Conservation (phyloP, 2,888 invertebrate genomes). For the Ophion slaviceki region DNA sequence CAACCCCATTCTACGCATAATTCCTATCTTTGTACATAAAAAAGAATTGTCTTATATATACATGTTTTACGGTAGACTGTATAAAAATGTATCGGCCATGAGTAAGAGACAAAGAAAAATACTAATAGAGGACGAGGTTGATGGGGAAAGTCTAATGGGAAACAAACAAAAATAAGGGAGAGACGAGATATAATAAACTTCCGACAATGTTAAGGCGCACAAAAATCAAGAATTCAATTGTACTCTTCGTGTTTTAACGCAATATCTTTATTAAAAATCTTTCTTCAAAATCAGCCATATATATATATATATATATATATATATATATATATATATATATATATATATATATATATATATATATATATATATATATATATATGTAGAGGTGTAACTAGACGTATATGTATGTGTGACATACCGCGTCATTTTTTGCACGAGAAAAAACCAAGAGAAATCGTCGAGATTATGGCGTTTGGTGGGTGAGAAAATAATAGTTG, state of each 20-base stretch:
- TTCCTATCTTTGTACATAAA: constrained; percentile 64
- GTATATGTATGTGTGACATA: constrained; percentile 54
- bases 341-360: no score
- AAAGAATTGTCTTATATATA: constrained; percentile 48
- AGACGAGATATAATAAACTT: constrained; percentile 64
- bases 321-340: constrained; percentile 1
- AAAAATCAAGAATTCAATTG: constrained; percentile 76
- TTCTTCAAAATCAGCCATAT: constrained; percentile 61
- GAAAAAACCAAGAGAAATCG: constrained; percentile 5
- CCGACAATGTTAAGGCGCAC: constrained; percentile 78
- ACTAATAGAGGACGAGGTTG: not conserved
- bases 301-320: constrained; percentile 39
- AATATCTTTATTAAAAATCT: constrained; percentile 73
- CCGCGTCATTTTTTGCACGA: constrained; percentile 49
- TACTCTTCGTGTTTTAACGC: constrained; percentile 77
- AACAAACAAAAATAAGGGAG: constrained; percentile 44
- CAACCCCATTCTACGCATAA: constrained; percentile 48
- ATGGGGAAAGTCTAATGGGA: constrained; percentile 44
- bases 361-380: not conserved
- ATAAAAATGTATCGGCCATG: constrained; percentile 57
- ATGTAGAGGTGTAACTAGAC: constrained; percentile 21
- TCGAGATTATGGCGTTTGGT: constrained; percentile 44
- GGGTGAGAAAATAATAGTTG: constrained; percentile 24
- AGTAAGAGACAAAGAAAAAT: constrained; percentile 43
- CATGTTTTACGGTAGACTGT: constrained; percentile 60